phyloP scores from a whole-genome alignment of 1,140 invertebrate genomes.

The Cherax quadricarinatus region DNA sequence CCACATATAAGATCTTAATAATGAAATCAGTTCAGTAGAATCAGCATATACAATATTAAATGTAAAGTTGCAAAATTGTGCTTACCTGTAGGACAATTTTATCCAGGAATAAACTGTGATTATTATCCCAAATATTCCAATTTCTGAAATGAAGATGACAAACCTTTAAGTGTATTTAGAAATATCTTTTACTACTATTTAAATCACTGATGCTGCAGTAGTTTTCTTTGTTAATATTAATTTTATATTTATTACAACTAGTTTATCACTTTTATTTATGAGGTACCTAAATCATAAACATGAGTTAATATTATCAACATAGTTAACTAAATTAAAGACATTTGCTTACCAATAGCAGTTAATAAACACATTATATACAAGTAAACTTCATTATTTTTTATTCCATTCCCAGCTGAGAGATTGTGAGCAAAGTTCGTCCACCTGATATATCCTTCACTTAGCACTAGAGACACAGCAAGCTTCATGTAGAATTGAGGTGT shows the following conservation, averaged over 20 bases:
- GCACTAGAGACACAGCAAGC: conserved; percentile 37
- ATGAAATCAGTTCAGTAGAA: too few relatives aligned
- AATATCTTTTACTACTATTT: too few relatives aligned
- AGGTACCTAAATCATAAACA: too few relatives aligned
- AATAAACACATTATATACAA: conserved; percentile 56
- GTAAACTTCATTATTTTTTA: conserved; percentile 54
- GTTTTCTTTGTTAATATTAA: too few relatives aligned
- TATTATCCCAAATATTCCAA: conserved; percentile 58
- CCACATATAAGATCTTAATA: too few relatives aligned
- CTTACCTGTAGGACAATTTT: conserved; percentile 21
- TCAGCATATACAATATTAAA: too few relatives aligned
- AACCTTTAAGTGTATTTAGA: neutral
- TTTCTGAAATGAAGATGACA: conserved; percentile 32
- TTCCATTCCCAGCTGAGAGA: conserved; percentile 18
- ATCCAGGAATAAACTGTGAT: conserved; percentile 36
- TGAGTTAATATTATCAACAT: neutral
- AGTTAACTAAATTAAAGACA: neutral
- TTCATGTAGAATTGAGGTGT: conserved; percentile 53
- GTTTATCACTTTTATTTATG: too few relatives aligned
- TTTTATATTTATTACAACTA: too few relatives aligned
- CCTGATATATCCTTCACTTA: conserved; percentile 50
- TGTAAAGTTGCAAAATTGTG: neutral
- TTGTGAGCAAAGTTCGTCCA: conserved; percentile 28
- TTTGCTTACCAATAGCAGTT: conserved; percentile 33
- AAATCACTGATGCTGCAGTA: too few relatives aligned